A percentile compares a stretch with the other conserved stretches of the same genome.
These are phyloP conservation scores for Paraplagusia blochii DNA, from an alignment of 2,113 vertebrate genomes.

Conservation along the genomic window DNA sequence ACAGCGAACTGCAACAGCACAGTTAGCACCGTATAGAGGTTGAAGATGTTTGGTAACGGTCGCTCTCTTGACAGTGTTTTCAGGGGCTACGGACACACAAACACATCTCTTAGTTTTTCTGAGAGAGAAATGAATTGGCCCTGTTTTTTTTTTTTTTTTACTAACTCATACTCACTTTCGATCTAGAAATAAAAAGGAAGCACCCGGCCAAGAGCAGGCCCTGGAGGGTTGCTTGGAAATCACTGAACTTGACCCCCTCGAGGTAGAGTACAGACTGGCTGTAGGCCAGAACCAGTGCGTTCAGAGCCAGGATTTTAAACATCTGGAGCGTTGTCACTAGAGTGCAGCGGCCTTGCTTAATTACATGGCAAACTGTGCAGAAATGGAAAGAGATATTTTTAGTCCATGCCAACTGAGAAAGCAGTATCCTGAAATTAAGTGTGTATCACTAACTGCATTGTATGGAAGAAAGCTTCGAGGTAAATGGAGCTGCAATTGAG, in stretches of 20 bases:
- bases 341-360: slow-evolving; percentile 96
- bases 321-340: slow-evolving; percentile 95
- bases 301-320: slow-evolving; percentile 97
- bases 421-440: too few relatives aligned
- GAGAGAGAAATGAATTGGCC: background rate
- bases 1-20: slow-evolving; percentile 93
- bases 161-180: slow-evolving; percentile 80
- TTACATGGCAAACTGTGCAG: slow-evolving; percentile 90
- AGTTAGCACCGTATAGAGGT: slow-evolving; percentile 92
- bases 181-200: slow-evolving; percentile 97
- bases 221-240: slow-evolving; percentile 94
- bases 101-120: background rate
- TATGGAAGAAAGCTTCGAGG: slow-evolving; percentile 96
- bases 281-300: slow-evolving; percentile 93
- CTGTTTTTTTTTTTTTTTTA: too few relatives aligned
- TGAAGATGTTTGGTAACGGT: slow-evolving; percentile 96
- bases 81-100: slow-evolving; percentile 78
- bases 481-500: slow-evolving; percentile 96
- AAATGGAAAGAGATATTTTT: background rate
- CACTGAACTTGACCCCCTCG: slow-evolving; percentile 96
- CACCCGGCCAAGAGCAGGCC: slow-evolving; percentile 92
- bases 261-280: slow-evolving; percentile 97
- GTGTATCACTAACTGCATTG: slow-evolving; percentile 86
- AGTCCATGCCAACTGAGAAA: too few relatives aligned
- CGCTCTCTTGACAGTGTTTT: slow-evolving; percentile 92